Conservation (phyloP, 2,888 invertebrate species). For the Leucoptera coffeella region DNA sequence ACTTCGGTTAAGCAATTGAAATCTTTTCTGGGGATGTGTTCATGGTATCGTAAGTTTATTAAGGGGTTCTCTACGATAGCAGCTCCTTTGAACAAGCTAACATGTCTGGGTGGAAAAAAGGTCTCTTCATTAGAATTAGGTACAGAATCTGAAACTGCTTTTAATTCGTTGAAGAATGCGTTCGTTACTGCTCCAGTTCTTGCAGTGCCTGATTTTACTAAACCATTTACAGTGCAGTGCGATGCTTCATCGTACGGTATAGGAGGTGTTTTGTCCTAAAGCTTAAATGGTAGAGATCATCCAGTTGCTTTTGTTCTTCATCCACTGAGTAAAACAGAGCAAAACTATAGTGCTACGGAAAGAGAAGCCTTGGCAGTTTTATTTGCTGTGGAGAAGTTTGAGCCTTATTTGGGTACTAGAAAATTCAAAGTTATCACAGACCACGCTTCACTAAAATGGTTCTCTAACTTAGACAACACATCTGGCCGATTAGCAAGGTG, state of each 20-base stretch:
- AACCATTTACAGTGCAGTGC: slow-evolving; percentile 1
- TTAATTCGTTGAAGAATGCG: slow-evolving; percentile 2
- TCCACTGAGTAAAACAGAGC: not conserved
- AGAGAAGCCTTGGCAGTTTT: slow-evolving; percentile 2
- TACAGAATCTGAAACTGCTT: slow-evolving; percentile 7
- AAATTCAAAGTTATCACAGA: not conserved
- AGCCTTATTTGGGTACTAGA: too few species aligned
- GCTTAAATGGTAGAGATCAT: slow-evolving; percentile 1
- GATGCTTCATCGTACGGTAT: slow-evolving; percentile 1
- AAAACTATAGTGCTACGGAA: slow-evolving; percentile 3
- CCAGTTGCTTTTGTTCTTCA: slow-evolving; percentile 3
- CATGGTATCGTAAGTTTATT: slow-evolving; percentile 10
- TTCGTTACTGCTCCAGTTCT: slow-evolving; percentile 3
- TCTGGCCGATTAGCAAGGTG: slow-evolving; percentile 3
- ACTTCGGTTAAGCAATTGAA: not conserved
- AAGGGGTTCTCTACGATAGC: slow-evolving; percentile 9
- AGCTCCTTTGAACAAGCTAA: slow-evolving; percentile 6
- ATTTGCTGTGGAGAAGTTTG: not conserved
- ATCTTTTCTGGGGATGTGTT: slow-evolving; percentile 8
- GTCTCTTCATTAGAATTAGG: slow-evolving; percentile 8
- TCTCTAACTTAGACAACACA: slow-evolving; percentile 1
- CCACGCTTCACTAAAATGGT: too few species aligned
- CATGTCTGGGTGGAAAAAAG: slow-evolving; percentile 5
- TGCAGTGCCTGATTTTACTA: slow-evolving; percentile 2
- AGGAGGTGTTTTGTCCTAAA: slow-evolving; percentile 3